A percentile compares a stretch with the other conserved stretches of the same genome.
Evolutionary conservation across 2,888 invertebrate species (phyloP).

Genomic region (Hypselothyrea guttata): DNA sequence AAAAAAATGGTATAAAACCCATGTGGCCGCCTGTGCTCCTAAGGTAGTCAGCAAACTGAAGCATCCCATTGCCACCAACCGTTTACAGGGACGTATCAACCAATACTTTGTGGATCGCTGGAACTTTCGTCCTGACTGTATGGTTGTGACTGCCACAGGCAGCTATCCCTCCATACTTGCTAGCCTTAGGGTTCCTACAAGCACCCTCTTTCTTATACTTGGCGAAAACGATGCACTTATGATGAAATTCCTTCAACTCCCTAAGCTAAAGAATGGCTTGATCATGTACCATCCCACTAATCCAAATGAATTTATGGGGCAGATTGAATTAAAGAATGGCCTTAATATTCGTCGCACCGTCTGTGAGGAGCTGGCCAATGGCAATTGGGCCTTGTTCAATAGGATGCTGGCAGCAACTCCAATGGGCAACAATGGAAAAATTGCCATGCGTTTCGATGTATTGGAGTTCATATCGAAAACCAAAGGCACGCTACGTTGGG

Average conservation of each 20-base stretch:
- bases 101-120: constrained; percentile 91
- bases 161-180: constrained; percentile 93
- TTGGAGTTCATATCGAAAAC: constrained; percentile 85
- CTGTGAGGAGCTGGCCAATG: constrained; percentile 88
- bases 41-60: constrained; percentile 88
- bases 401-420: constrained; percentile 90
- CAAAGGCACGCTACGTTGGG: constrained; percentile 86
- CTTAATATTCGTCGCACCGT: constrained; percentile 90
- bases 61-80: constrained; percentile 86
- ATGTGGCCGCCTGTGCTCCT: constrained; percentile 89
- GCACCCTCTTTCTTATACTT: constrained; percentile 92
- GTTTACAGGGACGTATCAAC: constrained; percentile 87
- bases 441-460: constrained; percentile 83
- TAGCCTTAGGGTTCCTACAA: constrained; percentile 89
- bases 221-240: constrained; percentile 94
- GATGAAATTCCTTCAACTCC: constrained; percentile 87
- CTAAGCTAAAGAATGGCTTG: constrained; percentile 88
- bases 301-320: constrained; percentile 89
- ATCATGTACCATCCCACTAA: constrained; percentile 92
- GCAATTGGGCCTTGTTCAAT: constrained; percentile 91
- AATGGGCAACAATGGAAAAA: constrained; percentile 93
- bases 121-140: constrained; percentile 90
- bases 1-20: constrained; percentile 88
- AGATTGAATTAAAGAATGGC: constrained; percentile 95
- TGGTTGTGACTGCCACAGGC: constrained; percentile 93